Base-by-base conservation (phyloP, 1,140 invertebrate species). In the Neodiprion virginianus region DNA sequence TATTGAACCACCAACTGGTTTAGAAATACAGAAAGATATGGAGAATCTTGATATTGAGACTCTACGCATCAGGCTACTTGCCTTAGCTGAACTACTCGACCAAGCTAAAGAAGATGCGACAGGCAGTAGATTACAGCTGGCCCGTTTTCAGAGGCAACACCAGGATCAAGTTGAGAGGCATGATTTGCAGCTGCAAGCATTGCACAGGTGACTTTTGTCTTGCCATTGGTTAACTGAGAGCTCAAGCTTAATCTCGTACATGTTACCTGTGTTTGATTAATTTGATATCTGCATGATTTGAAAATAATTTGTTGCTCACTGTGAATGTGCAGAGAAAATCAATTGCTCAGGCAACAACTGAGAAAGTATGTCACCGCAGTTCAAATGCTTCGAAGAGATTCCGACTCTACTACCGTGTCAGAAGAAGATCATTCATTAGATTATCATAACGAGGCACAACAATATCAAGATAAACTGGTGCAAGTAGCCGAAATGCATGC, bases 401-500 rank as follows among this genome's bases (percentile, higher is more conserved):
- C 92, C 40, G 89, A 88, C 73, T 84, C 81, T 8, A 81, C 81
- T 1, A 81, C 75, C 1, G 77, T 85, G 4, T 80, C 80, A 40
- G 85, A 89, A 79, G 85, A 88, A 67, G 87, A 89, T 76, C 77
- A 85, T 65, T 78, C 86, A 2, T 82, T 89, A 40, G 87, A 90
- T 84, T 90, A 92, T 82, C 93, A 93, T 79, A 89, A 91, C 73
- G 96, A 97, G 88, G 93, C 95, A 5, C 92, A 92, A 75, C 92
- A 96, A 72, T 98, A 96, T 88, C 95, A 98, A 86, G 92, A 92
- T 78, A 98, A 98, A 90, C 89, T 98, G 17, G 94, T 98, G 76
- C 96, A 97, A 91, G 96, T 98, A 1, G 96, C 97, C 12, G 96
- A 98, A 89, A 98, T 98, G 97, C 96, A 98, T 85, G 96, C 96